phyloP scores from a whole-genome alignment of 2,113 vertebrate species.

The Dicerorhinus sumatrensis region DNA sequence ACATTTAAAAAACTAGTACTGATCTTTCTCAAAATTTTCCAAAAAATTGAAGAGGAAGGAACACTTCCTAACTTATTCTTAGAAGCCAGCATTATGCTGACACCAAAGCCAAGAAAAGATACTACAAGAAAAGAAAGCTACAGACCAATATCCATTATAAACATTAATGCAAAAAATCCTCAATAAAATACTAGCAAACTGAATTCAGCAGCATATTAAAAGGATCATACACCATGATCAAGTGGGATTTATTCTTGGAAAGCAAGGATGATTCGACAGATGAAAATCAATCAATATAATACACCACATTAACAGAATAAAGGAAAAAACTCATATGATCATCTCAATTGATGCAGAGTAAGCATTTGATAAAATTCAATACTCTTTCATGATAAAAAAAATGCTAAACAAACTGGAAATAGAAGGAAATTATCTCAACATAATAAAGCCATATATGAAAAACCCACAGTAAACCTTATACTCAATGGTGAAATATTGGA shows the following conservation, averaged over 20 bases:
- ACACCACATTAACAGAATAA: neutral
- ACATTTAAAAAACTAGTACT: neutral
- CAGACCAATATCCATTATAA: neutral
- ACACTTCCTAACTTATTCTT: neutral
- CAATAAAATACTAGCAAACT: neutral
- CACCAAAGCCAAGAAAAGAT: neutral
- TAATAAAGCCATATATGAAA: neutral
- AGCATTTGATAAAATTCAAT: neutral
- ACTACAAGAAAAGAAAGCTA: neutral
- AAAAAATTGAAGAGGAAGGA: neutral
- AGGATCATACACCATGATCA: neutral
- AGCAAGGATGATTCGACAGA: neutral
- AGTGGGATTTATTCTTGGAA: neutral
- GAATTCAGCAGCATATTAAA: neutral
- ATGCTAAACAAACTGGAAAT: neutral
- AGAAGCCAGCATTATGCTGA: neutral
- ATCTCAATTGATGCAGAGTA: neutral
- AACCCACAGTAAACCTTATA: neutral
- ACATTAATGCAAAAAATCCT: neutral
- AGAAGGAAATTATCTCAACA: neutral
- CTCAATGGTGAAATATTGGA: neutral
- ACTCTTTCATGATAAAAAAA: neutral
- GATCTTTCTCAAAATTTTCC: neutral
- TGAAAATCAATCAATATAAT: neutral
- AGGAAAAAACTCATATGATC: neutral